Evolutionary conservation across 2,113 vertebrate species (phyloP).

Genomic region (Festucalex cinctus): DNA sequence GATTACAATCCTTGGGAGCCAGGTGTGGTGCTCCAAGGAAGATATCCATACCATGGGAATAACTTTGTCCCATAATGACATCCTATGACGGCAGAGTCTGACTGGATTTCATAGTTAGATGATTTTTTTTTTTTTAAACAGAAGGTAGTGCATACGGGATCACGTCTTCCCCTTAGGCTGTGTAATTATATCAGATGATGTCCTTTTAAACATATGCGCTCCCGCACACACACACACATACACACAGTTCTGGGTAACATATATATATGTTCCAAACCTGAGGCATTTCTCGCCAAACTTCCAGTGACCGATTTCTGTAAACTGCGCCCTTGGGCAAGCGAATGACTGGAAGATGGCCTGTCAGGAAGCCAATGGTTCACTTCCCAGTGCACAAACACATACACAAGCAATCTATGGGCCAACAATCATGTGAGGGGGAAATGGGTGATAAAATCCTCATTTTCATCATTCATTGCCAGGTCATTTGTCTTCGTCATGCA

Average conservation of each 20-base stretch:
- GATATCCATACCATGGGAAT: constrained; percentile 55
- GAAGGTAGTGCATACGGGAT: constrained; percentile 25
- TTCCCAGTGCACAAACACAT: constrained; percentile 37
- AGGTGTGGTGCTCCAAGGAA: constrained; percentile 26
- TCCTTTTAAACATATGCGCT: constrained; percentile 54
- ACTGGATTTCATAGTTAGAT: constrained; percentile 40
- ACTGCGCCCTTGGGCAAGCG: constrained; percentile 58
- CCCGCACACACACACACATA: constrained; percentile 12
- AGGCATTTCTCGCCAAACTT: constrained; percentile 54
- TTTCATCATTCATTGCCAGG: constrained; percentile 63
- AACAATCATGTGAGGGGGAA: constrained; percentile 54
- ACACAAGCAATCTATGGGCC: constrained; percentile 39
- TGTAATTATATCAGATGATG: constrained; percentile 66
- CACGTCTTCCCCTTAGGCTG: constrained; percentile 39
- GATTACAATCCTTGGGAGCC: constrained; percentile 28
- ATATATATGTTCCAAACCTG: constrained; percentile 51
- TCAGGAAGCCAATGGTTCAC: constrained; percentile 61
- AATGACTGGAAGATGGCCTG: constrained; percentile 48
- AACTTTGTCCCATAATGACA: constrained; percentile 63
- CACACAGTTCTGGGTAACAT: constrained; percentile 40
- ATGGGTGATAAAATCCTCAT: constrained; percentile 73
- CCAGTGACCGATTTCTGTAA: constrained; percentile 62
- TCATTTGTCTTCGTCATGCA: constrained; percentile 62
- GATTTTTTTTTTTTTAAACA: background rate
- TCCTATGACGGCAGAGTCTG: constrained; percentile 42